phyloP scores from a whole-genome alignment of 2,888 invertebrate genomes.

The Pheosia gnoma region DNA sequence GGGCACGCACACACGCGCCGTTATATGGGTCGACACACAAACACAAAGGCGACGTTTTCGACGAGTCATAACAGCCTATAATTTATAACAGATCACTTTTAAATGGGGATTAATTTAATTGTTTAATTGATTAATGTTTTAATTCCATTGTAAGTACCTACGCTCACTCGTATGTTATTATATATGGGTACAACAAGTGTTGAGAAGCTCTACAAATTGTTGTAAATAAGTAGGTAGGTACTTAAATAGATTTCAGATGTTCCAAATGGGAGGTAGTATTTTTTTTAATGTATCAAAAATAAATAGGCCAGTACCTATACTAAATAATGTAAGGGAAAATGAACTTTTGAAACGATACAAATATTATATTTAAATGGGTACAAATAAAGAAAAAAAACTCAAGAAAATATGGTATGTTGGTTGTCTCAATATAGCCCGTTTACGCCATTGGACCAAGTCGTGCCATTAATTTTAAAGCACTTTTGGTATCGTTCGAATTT shows the following conservation, averaged over 20 bases:
- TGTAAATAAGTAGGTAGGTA: too few relatives aligned
- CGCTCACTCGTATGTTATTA: too few relatives aligned
- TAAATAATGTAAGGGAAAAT: too few relatives aligned
- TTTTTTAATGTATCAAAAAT: too few relatives aligned
- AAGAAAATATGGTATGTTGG: neutral
- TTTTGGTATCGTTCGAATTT: slow-evolving; percentile 1
- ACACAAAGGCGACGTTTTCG: slow-evolving; percentile 51
- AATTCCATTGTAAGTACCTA: too few relatives aligned
- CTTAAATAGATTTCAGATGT: too few relatives aligned
- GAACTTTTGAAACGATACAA: too few relatives aligned
- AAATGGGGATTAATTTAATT: slow-evolving; percentile 29
- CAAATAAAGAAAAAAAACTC: neutral
- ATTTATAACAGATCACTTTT: slow-evolving; percentile 16
- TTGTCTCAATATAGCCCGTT: neutral
- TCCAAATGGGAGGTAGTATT: too few relatives aligned
- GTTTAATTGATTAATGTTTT: slow-evolving; percentile 11
- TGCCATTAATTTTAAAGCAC: neutral
- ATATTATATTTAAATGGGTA: too few relatives aligned
- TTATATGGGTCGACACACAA: slow-evolving; percentile 72
- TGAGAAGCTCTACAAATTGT: too few relatives aligned
- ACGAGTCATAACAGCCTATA: slow-evolving; percentile 38
- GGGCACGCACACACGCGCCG: slow-evolving; percentile 67
- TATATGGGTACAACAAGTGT: too few relatives aligned
- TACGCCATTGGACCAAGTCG: neutral
- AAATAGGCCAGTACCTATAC: too few relatives aligned